Conservation (phyloP, 2,888 invertebrate species). For the Leptinotarsa peninsularis region DNA sequence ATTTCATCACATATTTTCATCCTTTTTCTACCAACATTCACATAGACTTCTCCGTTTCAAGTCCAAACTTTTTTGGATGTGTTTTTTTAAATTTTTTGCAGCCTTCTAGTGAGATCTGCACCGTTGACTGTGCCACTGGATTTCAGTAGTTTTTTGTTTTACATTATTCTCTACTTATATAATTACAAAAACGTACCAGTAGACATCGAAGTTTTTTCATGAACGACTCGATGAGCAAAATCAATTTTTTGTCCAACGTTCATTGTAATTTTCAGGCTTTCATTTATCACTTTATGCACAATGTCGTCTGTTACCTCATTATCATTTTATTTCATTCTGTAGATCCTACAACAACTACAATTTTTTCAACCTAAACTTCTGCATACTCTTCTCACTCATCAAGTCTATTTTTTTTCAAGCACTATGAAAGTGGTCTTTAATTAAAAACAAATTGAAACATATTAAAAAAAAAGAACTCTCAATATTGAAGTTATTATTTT, state of each 20-base stretch:
- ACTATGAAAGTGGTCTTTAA: background rate
- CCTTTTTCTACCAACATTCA: background rate
- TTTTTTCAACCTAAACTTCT: background rate
- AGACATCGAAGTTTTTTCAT: background rate
- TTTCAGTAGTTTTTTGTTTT: background rate
- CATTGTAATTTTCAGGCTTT: conserved; percentile 13
- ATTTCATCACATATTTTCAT: background rate
- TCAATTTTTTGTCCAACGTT: background rate
- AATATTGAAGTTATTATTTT: no score
- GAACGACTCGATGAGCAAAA: conserved; percentile 2
- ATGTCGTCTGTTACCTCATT: conserved; percentile 12
- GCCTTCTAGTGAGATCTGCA: background rate
- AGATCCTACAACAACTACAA: background rate
- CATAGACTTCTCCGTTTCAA: background rate
- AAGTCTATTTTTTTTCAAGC: background rate
- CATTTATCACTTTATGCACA: conserved; percentile 6
- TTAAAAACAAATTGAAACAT: no score
- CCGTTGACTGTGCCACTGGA: background rate
- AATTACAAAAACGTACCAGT: conserved; percentile 5
- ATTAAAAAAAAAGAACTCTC: no score
- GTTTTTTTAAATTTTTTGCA: background rate
- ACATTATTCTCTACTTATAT: conserved; percentile 1
- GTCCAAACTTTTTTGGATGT: background rate
- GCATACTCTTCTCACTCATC: background rate
- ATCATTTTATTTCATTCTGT: background rate